Evolutionary conservation across 2,888 invertebrate genomes (phyloP), one percentile per base, ranked within the genome.

Genomic region (Herminia tarsipennalis): DNA sequence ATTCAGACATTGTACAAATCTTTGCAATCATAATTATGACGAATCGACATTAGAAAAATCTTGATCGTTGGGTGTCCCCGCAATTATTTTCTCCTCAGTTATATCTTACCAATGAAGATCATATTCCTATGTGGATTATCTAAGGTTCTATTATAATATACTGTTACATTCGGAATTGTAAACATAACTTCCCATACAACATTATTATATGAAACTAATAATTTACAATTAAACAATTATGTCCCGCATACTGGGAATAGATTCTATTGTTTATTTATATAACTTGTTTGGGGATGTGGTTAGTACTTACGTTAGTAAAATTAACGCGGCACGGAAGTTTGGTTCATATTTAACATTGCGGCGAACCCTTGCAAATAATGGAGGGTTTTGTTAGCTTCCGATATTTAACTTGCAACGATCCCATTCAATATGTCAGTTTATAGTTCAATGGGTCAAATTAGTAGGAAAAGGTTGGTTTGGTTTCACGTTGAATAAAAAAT

Each of bases 331-430:
- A 27, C 20, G 40, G 60, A 64, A 48, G 56, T 56, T 64, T 46
- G 24, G 43, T 21, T 42, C 40, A 63, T 59, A 59, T 56, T 63
- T 50, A 62, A 64, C 53, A 43, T 50, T 48, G 56, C 32, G 62
- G 49, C 21, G 3, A 36, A 41, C 35, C 47, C 46, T 34, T 12
- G 42, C 60, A 59, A 64, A 59, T 56, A 62, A 50, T 43, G 40
- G 30, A 13, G 12, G 17, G 18, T 14, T 34, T 9, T 9, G 29
- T 2, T n/a, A 38, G 44, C 38, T 47, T 40, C 39, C 37, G 36
- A 54, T 54, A 45, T 59, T 61, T 32, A 40, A 36, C 33, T 33
- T 33, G 21, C n/a, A 33, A 18, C 17, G 18, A 33, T 17, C 9
- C 10, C 13, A 38, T 21, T 21, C 22, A 32, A 30, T 5, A 24